Conservation (phyloP, 1,140 invertebrate species). For the Polypedilum pembai region DNA sequence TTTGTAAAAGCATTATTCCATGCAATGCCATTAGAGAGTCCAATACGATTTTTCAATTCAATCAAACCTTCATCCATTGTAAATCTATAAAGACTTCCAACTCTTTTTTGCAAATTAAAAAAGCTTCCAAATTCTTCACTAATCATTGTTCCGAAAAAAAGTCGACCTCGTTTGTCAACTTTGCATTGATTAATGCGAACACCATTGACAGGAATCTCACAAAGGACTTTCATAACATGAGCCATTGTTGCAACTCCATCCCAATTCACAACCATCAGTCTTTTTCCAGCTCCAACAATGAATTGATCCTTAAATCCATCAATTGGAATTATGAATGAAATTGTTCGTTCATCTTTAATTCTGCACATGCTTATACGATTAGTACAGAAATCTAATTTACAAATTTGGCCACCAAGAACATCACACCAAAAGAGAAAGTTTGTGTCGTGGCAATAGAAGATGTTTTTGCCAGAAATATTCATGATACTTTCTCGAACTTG, state of each 20-base stretch:
- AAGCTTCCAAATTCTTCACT: constrained; percentile 1
- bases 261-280: constrained; percentile 22
- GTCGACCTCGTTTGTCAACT: constrained; percentile 25
- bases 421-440: neutral
- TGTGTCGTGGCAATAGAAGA: neutral
- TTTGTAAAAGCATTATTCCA: neutral
- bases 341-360: neutral
- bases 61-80: constrained; percentile 17
- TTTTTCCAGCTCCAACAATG: constrained; percentile 18
- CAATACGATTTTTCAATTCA: neutral
- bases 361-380: neutral
- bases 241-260: constrained; percentile 28
- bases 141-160: constrained; percentile 28
- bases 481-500: neutral
- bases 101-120: neutral
- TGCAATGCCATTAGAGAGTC: neutral
- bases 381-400: neutral
- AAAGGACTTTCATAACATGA: neutral
- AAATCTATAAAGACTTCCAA: constrained; percentile 24
- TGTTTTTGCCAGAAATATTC: neutral
- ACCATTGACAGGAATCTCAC: constrained; percentile 20
- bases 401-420: neutral
- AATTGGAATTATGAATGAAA: constrained; percentile 29
- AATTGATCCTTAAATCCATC: constrained; percentile 19
- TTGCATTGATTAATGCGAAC: constrained; percentile 30